A percentile compares a stretch with the other conserved stretches of the same genome.
phyloP scores from a whole-genome alignment of 2,797 vertebrate genomes.

The Halcyon badia region DNA sequence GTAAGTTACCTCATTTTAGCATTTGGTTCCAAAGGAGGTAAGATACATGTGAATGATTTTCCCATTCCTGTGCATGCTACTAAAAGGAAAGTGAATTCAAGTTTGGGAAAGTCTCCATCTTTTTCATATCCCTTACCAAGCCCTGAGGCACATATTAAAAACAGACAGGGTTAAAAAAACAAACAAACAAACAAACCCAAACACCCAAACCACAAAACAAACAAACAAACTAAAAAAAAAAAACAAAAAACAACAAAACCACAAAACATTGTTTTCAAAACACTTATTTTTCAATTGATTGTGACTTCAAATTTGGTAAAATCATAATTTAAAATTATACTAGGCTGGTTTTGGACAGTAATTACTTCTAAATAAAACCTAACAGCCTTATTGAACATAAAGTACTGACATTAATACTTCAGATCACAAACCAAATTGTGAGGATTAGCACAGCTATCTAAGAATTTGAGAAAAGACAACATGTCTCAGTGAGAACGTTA shows the following conservation, averaged over 20 bases:
- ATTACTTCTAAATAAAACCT: not conserved
- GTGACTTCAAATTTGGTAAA: not conserved
- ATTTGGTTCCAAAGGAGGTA: not conserved
- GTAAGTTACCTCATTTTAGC: not conserved
- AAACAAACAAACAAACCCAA: too few relatives aligned
- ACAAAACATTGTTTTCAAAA: not conserved
- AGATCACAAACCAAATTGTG: not conserved
- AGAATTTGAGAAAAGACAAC: not conserved
- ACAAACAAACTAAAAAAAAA: too few relatives aligned
- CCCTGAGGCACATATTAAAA: not conserved
- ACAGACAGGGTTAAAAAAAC: not conserved
- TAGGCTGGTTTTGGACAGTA: not conserved
- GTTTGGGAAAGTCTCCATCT: not conserved
- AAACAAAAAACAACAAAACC: too few relatives aligned
- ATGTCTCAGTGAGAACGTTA: not conserved
- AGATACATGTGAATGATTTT: not conserved
- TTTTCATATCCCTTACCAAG: not conserved
- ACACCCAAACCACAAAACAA: too few relatives aligned
- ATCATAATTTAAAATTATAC: not conserved
- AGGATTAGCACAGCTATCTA: not conserved
- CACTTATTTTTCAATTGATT: not conserved
- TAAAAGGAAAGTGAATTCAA: not conserved
- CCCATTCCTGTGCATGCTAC: not conserved
- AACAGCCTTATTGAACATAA: not conserved
- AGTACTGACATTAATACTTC: not conserved